Evolutionary conservation across 92 coral and sea anemone species (phyloP).

Genomic region (Epizoanthus stellaris): DNA sequence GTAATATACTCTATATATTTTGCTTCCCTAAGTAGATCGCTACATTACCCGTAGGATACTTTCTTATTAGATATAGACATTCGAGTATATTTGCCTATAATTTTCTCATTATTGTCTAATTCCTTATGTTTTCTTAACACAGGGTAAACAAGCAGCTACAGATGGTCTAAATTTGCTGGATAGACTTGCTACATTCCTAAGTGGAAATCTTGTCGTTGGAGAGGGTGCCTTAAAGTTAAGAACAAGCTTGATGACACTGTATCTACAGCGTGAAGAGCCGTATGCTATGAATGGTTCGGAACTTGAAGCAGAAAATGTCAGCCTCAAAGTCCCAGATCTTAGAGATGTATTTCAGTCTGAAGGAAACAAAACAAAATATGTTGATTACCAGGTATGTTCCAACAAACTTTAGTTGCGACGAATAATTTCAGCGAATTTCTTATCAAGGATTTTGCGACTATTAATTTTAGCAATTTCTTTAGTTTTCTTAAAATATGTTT

Average conservation of each 20-base stretch:
- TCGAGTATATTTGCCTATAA: background rate
- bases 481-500: no score
- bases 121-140: background rate
- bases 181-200: background rate
- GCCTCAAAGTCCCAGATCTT: background rate
- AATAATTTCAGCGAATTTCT: no score
- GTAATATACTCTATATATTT: no score
- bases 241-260: background rate
- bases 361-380: background rate
- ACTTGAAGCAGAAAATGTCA: background rate
- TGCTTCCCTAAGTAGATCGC: no score
- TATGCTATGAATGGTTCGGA: background rate
- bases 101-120: background rate
- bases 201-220: background rate
- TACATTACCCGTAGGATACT: no score
- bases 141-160: background rate
- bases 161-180: background rate
- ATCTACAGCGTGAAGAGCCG: background rate
- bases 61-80: background rate
- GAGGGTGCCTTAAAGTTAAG: background rate
- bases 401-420: background rate
- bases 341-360: background rate
- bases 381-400: background rate
- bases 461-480: no score
- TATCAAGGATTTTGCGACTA: no score